A percentile compares a stretch with the other conserved stretches of the same genome.
phyloP scores from a whole-genome alignment of 2,113 vertebrate species.

The Paradisaea rubra region DNA sequence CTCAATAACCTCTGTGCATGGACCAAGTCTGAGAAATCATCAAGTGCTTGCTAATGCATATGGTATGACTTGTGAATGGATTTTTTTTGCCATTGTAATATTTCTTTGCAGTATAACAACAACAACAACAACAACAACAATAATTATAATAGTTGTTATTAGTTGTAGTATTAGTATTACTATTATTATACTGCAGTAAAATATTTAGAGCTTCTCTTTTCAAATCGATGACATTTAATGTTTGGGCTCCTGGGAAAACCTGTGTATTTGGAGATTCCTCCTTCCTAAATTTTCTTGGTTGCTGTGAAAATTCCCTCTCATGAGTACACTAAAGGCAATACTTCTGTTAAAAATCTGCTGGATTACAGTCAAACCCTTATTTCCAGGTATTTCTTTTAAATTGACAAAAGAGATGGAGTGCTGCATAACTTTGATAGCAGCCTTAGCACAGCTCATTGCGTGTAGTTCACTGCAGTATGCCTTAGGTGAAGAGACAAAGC shows the following conservation, averaged over 20 bases:
- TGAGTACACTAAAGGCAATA: not conserved
- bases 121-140: not conserved
- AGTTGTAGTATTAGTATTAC: not conserved
- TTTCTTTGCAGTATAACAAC: not conserved
- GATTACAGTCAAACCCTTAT: not conserved
- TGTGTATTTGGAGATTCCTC: not conserved
- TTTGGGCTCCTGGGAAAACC: not conserved
- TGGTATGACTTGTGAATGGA: not conserved
- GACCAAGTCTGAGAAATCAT: not conserved
- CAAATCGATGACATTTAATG: not conserved
- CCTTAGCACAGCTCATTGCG: not conserved
- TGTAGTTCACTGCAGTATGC: not conserved
- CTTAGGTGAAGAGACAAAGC: not conserved
- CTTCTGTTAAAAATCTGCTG: not conserved
- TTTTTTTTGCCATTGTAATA: not conserved
- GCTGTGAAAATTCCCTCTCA: not conserved
- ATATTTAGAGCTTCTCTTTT: not conserved
- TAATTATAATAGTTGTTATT: not conserved
- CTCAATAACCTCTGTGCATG: not conserved
- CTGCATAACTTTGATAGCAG: not conserved
- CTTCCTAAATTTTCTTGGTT: not conserved
- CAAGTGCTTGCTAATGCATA: not conserved
- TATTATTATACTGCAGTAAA: not conserved
- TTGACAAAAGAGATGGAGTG: not conserved
- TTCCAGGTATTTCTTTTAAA: not conserved